Base-by-base conservation (phyloP, 1,140 invertebrate genomes). In the Lepidurus packardi region DNA sequence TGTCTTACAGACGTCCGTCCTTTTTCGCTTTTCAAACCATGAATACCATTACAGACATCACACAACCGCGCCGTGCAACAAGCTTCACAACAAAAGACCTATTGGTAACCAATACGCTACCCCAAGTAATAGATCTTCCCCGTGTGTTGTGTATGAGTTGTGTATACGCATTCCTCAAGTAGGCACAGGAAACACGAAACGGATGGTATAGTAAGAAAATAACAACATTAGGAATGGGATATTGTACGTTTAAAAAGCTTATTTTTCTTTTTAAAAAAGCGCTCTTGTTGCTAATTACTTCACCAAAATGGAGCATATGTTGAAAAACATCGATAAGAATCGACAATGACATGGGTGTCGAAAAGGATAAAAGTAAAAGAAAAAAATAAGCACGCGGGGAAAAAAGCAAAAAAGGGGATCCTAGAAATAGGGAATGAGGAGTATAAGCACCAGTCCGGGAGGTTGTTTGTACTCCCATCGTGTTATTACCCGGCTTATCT, bases 221-320 rank as follows among this genome's bases (percentile, higher is more conserved):
- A 65, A 5, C 8, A 21, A 21, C 13, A 21, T 21, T 7, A 21
- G 53, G 53, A 7, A 16, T 65, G 53, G 53, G 3, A 65, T 65
- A 65, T 65, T 65, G 13, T n/a, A 65, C 53, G 21, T 21, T 65
- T 13, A 16, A 21, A 21, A 21, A 21, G 6, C 10, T 11, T 65
- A 65, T 16, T 21, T 21, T 7, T 65, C 53, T 16, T 65, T n/a
- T 65, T 47, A 16, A 47, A 47, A 47, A 11, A 65, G 53, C 45
- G 45, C 16, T 65, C 53, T 65, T 8, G 7, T 65, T 65, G 53
- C 53, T n/a, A 65, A 75, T 43, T 75, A 13, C 8, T n/a, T 21
- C 73, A 73, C 11, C 7, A 73, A 73, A 16, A 73, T 73, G 11
- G 74, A 65, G 53, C 53, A 65, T 65, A 65, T 65, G 53, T 65